Evolutionary conservation across 2,888 invertebrate genomes (phyloP), one percentile per base, ranked within the genome.

Genomic region (Lithosia quadra): DNA sequence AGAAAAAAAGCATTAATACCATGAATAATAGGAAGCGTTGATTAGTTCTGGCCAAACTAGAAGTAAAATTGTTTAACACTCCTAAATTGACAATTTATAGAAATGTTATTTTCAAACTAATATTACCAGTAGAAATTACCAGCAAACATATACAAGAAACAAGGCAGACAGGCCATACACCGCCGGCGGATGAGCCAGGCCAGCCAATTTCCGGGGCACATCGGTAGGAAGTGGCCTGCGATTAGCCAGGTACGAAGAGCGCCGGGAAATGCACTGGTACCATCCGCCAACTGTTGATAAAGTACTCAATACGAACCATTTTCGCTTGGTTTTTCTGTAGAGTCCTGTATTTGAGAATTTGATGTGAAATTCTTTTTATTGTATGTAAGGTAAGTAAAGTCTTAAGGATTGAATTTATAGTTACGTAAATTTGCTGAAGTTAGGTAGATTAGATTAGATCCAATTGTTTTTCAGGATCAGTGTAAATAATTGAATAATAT

Each of bases 181-280:
- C 83, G 73, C 61, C 73, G 77, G 79, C 78, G 82, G 87, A 86
- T 85, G 80, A 72, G 74, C 81, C 81, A 78, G 85, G 85, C 72
- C 80, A 84, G 85, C 78, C 88, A 90, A 90, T 90, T 88, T 90
- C 90, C 89, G 86, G 84, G 59, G 68, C 69, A 77, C 76, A 80
- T 77, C 83, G 84, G 83, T 75, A 79, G 84, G 86, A 84, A 86
- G 84, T 81, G 80, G 80, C 77, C 82, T 81, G 75, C 85, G 82
- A 79, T 76, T 77, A 75, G 76, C 65, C 67, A 73, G 80, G 80
- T 78, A 76, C 74, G 59, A 64, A 53, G 53, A 67, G 43, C 57
- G 43, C 64, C 77, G 75, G 80, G 82, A 80, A 81, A 77, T 82
- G 77, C 79, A 80, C 81, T 74, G 62, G 72, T 71, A 73, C 60